Conservation (phyloP, 2,113 vertebrate species). For the Perognathus longimembris region DNA sequence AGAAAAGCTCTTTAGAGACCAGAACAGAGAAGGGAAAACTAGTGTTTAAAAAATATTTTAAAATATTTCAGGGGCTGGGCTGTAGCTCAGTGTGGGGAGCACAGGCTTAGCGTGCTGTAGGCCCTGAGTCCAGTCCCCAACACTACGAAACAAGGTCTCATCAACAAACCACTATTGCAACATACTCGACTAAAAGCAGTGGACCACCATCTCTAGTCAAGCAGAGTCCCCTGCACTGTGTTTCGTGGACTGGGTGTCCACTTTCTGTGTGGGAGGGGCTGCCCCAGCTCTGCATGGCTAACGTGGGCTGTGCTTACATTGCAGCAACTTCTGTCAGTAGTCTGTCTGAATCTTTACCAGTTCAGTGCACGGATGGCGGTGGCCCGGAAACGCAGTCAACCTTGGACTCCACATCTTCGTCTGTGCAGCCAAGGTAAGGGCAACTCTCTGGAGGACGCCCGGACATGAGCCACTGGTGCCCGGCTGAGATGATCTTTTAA, state of each 20-base stretch:
- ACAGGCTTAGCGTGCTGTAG: neutral
- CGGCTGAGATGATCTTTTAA: slow-evolving; percentile 30
- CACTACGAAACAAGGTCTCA: neutral
- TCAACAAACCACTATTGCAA: neutral
- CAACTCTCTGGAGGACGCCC: rapidly evolving
- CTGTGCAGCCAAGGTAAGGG: slow-evolving; percentile 88
- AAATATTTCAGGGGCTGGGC: neutral
- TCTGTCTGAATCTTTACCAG: slow-evolving; percentile 88
- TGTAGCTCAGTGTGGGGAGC: neutral
- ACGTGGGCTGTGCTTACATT: slow-evolving; percentile 67
- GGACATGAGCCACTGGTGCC: too few relatives aligned
- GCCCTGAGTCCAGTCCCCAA: neutral
- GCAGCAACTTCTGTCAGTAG: slow-evolving; percentile 88
- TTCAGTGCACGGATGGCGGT: slow-evolving; percentile 86
- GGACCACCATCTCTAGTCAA: neutral
- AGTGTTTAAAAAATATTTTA: neutral
- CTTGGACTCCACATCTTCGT: slow-evolving; percentile 83
- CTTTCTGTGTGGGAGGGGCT: neutral
- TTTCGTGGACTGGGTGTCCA: neutral
- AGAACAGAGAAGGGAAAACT: neutral
- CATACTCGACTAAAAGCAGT: neutral
- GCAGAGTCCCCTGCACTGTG: neutral
- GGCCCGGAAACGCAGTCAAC: slow-evolving; percentile 83
- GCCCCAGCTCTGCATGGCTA: neutral
- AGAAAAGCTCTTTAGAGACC: neutral